phyloP scores from a whole-genome alignment of 2,888 invertebrate genomes.

The Siphonodentalium dalli region DNA sequence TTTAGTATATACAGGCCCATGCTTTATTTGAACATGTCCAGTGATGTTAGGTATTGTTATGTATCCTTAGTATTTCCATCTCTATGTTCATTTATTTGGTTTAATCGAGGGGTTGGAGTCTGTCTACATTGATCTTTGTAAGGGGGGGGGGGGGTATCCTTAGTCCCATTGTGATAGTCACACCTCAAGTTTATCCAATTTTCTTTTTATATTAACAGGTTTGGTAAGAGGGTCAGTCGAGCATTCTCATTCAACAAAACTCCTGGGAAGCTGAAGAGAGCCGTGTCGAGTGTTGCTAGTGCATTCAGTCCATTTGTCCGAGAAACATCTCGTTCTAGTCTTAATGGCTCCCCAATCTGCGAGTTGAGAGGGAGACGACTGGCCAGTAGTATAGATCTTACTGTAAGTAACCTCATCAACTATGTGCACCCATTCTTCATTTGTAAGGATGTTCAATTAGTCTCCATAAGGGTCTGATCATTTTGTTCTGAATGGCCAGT shows the following conservation, averaged over 20 bases:
- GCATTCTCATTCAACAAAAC: slow-evolving; percentile 96
- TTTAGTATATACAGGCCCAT: too few species aligned
- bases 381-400: slow-evolving; percentile 52
- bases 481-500: slow-evolving; percentile 21
- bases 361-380: slow-evolving; percentile 38
- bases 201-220: slow-evolving; percentile 35
- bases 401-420: slow-evolving; percentile 31
- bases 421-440: not conserved
- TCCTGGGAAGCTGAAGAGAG: slow-evolving; percentile 82
- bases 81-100: too few species aligned
- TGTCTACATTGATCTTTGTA: not conserved
- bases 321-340: slow-evolving; percentile 25
- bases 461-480: not conserved
- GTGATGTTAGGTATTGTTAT: too few species aligned
- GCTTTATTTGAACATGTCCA: too few species aligned
- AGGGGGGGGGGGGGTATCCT: too few species aligned
- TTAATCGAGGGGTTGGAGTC: not conserved
- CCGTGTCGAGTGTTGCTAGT: slow-evolving; percentile 77
- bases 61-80: too few species aligned
- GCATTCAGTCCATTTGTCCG: slow-evolving; percentile 50
- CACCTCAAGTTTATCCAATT: too few species aligned
- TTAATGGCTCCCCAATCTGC: slow-evolving; percentile 25
- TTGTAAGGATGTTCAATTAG: too few species aligned
- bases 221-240: slow-evolving; percentile 76
- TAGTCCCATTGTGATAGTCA: too few species aligned